Percentiles rank a stretch among this genome's conserved stretches.
phyloP scores from a whole-genome alignment of 2,888 invertebrate genomes.

The Drosophila pegasa region DNA sequence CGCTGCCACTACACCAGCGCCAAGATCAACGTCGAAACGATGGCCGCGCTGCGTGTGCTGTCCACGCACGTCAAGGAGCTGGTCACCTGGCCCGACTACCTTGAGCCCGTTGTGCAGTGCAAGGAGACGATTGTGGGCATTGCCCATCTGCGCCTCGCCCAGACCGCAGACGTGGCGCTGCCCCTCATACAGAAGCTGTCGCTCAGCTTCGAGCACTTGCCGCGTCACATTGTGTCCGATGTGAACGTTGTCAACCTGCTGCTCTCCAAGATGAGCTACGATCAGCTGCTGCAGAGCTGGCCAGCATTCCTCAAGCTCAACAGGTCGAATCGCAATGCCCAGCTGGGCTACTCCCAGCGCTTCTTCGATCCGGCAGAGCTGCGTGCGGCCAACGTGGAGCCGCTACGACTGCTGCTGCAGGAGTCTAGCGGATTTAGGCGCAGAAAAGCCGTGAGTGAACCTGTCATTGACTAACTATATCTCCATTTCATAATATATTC shows the following conservation, averaged over 20 bases:
- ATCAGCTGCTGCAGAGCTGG: constrained; percentile 73
- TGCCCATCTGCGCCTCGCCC: constrained; percentile 67
- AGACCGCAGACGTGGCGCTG: constrained; percentile 53
- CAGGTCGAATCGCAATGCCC: constrained; percentile 17
- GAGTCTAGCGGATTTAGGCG: constrained; percentile 36
- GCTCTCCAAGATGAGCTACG: constrained; percentile 70
- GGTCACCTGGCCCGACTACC: constrained; percentile 44
- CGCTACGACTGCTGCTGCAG: constrained; percentile 71
- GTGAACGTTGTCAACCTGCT: constrained; percentile 62
- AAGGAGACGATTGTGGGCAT: constrained; percentile 54
- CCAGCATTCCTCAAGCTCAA: constrained; percentile 25
- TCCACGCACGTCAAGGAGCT: constrained; percentile 29
- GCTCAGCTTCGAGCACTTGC: constrained; percentile 76
- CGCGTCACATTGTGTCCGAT: constrained; percentile 60
- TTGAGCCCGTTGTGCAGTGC: constrained; percentile 27
- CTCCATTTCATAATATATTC: neutral
- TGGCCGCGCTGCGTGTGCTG: constrained; percentile 51
- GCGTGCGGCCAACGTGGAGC: constrained; percentile 67
- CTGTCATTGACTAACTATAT: too few species aligned
- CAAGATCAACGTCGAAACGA: constrained; percentile 17
- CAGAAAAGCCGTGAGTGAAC: constrained; percentile 37
- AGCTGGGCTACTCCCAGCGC: constrained; percentile 3
- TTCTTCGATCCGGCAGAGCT: constrained; percentile 53
- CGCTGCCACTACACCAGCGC: constrained; percentile 71
- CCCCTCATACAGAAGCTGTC: constrained; percentile 59